Conservation (phyloP, 2,797 vertebrate genomes). For the Halcyon leucocephala region DNA sequence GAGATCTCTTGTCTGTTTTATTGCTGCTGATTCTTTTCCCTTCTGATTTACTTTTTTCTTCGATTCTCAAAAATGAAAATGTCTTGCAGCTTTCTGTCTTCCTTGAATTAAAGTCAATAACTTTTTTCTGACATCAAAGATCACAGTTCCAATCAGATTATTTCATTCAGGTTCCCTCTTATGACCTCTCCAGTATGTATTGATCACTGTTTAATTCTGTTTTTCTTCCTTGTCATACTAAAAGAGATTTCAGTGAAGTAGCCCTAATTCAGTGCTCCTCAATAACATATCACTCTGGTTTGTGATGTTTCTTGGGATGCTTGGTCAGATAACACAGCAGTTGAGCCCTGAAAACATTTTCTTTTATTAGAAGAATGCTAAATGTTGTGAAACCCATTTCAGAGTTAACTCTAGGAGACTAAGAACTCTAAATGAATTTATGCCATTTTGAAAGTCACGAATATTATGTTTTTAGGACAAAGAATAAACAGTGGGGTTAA, state of each 20-base stretch:
- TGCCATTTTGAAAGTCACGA: not conserved
- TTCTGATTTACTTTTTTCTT: constrained; percentile 24
- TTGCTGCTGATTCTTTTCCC: not conserved
- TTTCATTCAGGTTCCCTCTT: constrained; percentile 42
- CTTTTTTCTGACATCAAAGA: constrained; percentile 60
- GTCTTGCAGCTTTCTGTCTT: constrained; percentile 5
- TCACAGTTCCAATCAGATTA: constrained; percentile 55
- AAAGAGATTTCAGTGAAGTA: constrained; percentile 1
- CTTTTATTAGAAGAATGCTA: not conserved
- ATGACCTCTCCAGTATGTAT: constrained; percentile 19
- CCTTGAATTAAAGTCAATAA: constrained; percentile 57
- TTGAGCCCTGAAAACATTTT: not conserved
- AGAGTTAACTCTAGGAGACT: not conserved
- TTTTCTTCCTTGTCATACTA: constrained; percentile 8
- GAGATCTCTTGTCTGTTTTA: not conserved
- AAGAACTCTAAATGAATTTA: not conserved
- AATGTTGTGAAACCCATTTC: not conserved
- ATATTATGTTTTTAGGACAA: not conserved
- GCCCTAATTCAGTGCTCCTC: not conserved
- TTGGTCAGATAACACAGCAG: not conserved
- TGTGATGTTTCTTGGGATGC: not conserved
- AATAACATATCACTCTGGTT: not conserved
- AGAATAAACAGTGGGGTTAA: not conserved
- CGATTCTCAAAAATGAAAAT: not conserved
- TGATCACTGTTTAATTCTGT: constrained; percentile 39